Base-by-base conservation (phyloP, 2,888 invertebrate genomes). In the Macroteleia sp. region DNA sequence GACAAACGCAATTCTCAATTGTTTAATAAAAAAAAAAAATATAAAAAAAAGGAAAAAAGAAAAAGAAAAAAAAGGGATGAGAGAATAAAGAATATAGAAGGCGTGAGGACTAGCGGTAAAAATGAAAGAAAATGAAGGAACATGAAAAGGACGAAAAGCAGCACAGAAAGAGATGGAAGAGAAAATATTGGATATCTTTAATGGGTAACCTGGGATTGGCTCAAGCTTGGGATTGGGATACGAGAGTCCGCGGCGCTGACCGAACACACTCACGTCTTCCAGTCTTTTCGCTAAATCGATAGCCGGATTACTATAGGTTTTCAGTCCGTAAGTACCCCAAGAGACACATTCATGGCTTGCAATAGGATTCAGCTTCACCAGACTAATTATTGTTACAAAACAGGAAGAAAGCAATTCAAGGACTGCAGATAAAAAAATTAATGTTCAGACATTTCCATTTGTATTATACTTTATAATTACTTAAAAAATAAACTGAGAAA, bases 171-270 rank as follows among this genome's bases (percentile, higher is more conserved):
- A 66, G 30, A 34, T 16, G 32, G 50, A 79, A n/a, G 75, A 77
- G 56, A 79, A 82, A 84, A 79, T 82, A 84, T 83, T 84, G 82
- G 83, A 84, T 84, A 82, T 69, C 79, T 80, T 82, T 85, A 85
- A 85, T 85, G 83, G 83, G 79, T 66, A 80, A 57, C 67, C 46
- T 42, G 73, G 77, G 81, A 77, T 80, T 79, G 77, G 69, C 50
- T 73, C 25, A 41, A 22, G 48, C 52, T 50, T 42, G 22, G 59
- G 61, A 74, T 79, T 69, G 56, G 61, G 52, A 67, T 70, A 62
- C 36, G 36, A 74, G 46, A 75, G 62, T 74, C 56, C 67, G 52
- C 52, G 62, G 52, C 39, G 50, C 50, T 75, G 69, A 56, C 71
- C 75, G 73, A 75, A 78, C 54, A 70, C 74, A 54, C 64, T 69